Evolutionary conservation across 1,140 invertebrate genomes (phyloP), one percentile per base, ranked within the genome.

Genomic region (Leptoteleia sp.): DNA sequence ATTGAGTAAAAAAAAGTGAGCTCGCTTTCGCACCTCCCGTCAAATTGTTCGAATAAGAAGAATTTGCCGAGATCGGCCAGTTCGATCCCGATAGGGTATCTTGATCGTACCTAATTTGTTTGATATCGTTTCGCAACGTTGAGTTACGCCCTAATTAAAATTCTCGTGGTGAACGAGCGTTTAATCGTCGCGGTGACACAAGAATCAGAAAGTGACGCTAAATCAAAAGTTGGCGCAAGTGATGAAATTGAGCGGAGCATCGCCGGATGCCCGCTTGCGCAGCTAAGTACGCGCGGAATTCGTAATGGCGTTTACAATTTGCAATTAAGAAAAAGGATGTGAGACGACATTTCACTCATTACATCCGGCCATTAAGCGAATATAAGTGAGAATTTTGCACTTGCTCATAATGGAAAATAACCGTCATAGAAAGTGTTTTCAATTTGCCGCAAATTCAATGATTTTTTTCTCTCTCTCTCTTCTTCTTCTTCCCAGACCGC

Each of bases 331-430:
- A 81, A 75, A 78, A 68, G 61, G 76, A 81, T 57, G 67, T 68
- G 50, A 68, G 55, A 70, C 68, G 71, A 70, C 80, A 79, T 79
- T 79, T 79, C 55, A 64, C 73, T 70, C 50, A 35, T 76, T 61
- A 48, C 45, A 68, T 80, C 72, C 77, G 67, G 67, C 62, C 52
- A 72, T 76, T 76, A 76, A 76, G 13, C 42, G 17, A 38, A 22
- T 17, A 47, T 42, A 57, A 72, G 77, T 76, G 77, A 80, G 77
- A 76, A 80, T 61, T 80, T 76, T 76, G 42, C 72, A 64, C 71
- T 72, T 72, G 42, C 61, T 57, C 31, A 57, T 65, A 75, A 76
- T 76, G 37, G 77, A 67, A 71, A 79, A 64, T 43, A 68, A 68
- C 22, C 35, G 62, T 4, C 33, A 47, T 68, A 79, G 70, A 79